phyloP scores from a whole-genome alignment of 2,888 invertebrate species.

The Clostera curtula region DNA sequence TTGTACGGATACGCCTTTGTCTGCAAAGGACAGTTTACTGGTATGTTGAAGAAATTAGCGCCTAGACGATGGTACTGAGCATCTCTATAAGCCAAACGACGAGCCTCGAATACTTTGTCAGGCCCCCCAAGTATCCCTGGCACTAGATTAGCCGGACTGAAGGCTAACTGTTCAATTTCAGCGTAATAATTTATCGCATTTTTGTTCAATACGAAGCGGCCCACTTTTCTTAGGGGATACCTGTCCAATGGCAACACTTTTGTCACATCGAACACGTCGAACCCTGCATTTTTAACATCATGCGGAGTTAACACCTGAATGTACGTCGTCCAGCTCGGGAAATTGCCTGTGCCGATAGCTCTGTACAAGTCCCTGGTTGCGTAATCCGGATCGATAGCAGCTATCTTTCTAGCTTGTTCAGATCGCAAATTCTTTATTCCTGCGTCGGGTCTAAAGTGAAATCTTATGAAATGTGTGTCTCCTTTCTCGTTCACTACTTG shows the following conservation, averaged over 20 bases:
- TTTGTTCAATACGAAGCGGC: constrained; percentile 85
- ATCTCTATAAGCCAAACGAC: constrained; percentile 89
- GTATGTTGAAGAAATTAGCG: constrained; percentile 89
- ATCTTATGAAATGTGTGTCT: constrained; percentile 82
- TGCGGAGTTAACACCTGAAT: constrained; percentile 88
- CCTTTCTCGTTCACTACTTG: constrained; percentile 85
- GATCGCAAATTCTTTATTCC: constrained; percentile 83
- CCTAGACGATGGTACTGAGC: constrained; percentile 90
- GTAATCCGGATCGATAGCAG: constrained; percentile 88
- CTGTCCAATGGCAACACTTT: constrained; percentile 86
- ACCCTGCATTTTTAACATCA: constrained; percentile 82
- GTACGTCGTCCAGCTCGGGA: constrained; percentile 82
- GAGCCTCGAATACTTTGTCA: constrained; percentile 90
- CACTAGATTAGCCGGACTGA: constrained; percentile 88
- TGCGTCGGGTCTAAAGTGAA: constrained; percentile 90
- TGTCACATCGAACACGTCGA: constrained; percentile 92
- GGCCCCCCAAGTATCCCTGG: constrained; percentile 93
- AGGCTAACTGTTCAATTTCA: constrained; percentile 92
- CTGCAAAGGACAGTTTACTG: constrained; percentile 96
- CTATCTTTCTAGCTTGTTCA: constrained; percentile 78
- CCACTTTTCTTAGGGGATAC: constrained; percentile 88
- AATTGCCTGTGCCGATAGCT: constrained; percentile 81
- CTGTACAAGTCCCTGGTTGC: constrained; percentile 88
- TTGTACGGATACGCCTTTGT: constrained; percentile 83
- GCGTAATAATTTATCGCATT: constrained; percentile 93